Evolutionary conservation across 2,113 vertebrate species (phyloP).

Genomic region (Narcine bancroftii): DNA sequence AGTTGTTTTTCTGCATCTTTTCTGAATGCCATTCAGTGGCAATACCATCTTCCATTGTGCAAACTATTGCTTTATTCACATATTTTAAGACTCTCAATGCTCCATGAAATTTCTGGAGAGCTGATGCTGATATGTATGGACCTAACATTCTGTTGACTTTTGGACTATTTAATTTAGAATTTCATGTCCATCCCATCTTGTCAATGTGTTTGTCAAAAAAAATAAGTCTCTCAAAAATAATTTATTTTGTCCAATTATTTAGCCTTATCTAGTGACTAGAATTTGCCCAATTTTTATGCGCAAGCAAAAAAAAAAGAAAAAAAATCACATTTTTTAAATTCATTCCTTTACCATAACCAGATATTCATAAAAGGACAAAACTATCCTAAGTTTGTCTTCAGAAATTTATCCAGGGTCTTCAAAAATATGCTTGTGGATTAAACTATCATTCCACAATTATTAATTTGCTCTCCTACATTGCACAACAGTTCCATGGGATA

Average conservation of each 20-base stretch:
- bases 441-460: neutral
- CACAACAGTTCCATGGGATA: neutral
- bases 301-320: neutral
- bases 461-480: neutral
- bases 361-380: neutral
- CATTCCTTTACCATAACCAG: neutral
- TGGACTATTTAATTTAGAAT: neutral
- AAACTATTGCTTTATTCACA: neutral
- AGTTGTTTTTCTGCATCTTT: too few relatives aligned
- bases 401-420: neutral
- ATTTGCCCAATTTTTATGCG: neutral
- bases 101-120: neutral
- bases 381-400: neutral
- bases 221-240: neutral
- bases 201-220: conserved; percentile 1
- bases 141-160: neutral
- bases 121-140: neutral
- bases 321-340: neutral
- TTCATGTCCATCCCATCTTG: neutral
- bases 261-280: neutral
- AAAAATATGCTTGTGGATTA: neutral
- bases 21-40: too few relatives aligned
- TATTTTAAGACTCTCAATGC: neutral
- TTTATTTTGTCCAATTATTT: neutral
- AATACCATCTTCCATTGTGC: neutral